Evolutionary conservation across 2,113 vertebrate species (phyloP).

Genomic region (Atlantisia rogersi): DNA sequence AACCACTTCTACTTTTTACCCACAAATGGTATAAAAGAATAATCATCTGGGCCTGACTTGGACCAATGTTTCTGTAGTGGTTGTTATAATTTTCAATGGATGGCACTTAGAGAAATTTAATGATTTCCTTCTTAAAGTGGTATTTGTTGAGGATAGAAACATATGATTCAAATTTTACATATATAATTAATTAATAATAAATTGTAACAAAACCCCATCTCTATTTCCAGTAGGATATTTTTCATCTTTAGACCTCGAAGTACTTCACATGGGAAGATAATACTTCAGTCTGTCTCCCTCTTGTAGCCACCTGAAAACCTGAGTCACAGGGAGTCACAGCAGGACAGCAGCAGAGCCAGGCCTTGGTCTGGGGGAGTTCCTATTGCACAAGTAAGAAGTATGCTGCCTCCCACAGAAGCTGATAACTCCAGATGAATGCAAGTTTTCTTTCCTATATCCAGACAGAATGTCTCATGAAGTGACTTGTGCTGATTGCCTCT

Average conservation of each 20-base stretch:
- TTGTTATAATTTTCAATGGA: not conserved
- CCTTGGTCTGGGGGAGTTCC: not conserved
- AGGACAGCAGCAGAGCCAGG: not conserved
- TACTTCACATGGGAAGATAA: not conserved
- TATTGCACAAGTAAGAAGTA: not conserved
- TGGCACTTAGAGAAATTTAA: not conserved
- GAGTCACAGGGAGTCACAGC: not conserved
- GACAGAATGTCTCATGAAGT: not conserved
- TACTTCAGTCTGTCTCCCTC: not conserved
- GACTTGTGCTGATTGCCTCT: not conserved
- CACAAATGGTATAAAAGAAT: not conserved
- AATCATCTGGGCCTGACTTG: not conserved
- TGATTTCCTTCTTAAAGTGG: not conserved
- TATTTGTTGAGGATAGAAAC: not conserved
- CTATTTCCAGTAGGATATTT: not conserved
- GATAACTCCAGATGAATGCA: not conserved
- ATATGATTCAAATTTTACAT: not conserved
- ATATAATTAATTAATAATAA: not conserved
- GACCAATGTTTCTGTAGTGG: not conserved
- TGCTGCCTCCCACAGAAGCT: not conserved
- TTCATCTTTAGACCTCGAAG: not conserved
- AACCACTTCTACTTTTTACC: not conserved
- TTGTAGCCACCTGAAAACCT: not conserved
- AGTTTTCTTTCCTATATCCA: not conserved
- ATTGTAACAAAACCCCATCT: not conserved